Conservation (phyloP, 2,888 invertebrate genomes). For the Prostheceraeus crozeri region DNA sequence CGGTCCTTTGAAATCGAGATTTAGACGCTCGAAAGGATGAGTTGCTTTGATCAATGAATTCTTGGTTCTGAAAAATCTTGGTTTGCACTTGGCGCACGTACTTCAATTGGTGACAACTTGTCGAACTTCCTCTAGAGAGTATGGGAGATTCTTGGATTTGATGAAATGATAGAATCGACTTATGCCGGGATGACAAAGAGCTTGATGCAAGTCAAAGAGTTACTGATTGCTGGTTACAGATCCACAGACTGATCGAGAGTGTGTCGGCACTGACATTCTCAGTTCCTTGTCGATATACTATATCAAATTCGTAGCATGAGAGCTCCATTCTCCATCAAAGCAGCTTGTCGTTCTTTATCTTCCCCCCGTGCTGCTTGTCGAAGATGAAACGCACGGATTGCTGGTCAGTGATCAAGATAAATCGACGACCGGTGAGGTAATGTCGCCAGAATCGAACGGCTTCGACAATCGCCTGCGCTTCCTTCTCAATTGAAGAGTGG, state of each 20-base stretch:
- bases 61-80: constrained; percentile 30
- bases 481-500: constrained; percentile 39
- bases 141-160: constrained; percentile 38
- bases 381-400: constrained; percentile 40
- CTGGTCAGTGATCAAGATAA: constrained; percentile 42
- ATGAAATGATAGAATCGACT: constrained; percentile 39
- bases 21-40: constrained; percentile 40
- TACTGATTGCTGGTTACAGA: constrained; percentile 1
- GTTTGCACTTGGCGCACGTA: constrained; percentile 35
- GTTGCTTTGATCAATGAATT: constrained; percentile 40
- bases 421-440: constrained; percentile 38
- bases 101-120: constrained; percentile 23
- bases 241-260: background rate
- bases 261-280: constrained; percentile 30
- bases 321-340: constrained; percentile 32
- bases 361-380: constrained; percentile 33
- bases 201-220: constrained; percentile 36
- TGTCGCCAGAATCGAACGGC: constrained; percentile 37
- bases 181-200: constrained; percentile 40
- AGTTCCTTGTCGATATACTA: constrained; percentile 30
- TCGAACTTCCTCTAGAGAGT: constrained; percentile 35
- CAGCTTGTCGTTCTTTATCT: constrained; percentile 33
- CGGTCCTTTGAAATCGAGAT: constrained; percentile 41
- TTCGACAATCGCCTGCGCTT: constrained; percentile 39
- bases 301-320: constrained; percentile 31